Base-by-base conservation (phyloP, 2,113 vertebrate genomes). In the Sebastes fasciatus region DNA sequence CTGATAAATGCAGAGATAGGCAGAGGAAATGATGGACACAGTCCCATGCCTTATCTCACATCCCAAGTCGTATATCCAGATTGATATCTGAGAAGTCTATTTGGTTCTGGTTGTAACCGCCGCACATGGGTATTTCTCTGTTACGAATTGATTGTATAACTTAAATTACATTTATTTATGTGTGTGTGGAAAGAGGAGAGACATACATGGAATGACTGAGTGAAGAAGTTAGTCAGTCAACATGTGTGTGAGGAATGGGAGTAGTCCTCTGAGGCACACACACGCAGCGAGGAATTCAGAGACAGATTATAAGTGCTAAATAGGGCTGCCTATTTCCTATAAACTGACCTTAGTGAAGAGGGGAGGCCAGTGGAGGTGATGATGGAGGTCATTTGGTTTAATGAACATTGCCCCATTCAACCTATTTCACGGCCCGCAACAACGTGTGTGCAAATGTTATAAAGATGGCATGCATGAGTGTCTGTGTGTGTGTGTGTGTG, bases 321-420 rank as follows among this genome's bases (percentile, higher is more conserved):
- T 74, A 51, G 54, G 52, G 21, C 40, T 61, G 17, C 13, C 64
- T 58, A 42, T 80, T 85, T 88, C 71, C 87, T 85, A 73, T 52
- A 75, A 80, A 68, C 9, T 75, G 87, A 91, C 77, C 62, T 90
- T 88, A 69, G 84, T 89, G 70, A 84, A 80, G 80, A 80, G 52
- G 48, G 6, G 45, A 82, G 74, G 65, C 9, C 80, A 77, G 72
- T 6, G 1, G 51, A 79, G 74, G 76, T 81, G 17, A 65, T 21
- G 55, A 88, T 66, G 34, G 60, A 86, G 78, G 85, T 74, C 55
- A 83, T 74, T 69, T 58, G 55, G 42, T 71, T 88, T 63, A 90
- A 91, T 93, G 67, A 90, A 80, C 77, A 86, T 40, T 62, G 77
- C 61, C 79, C 82, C 61, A 57, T 68, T 80, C 42, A 80, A 79